Base-by-base conservation (phyloP, 2,113 vertebrate genomes). In the Taxidea taxus region DNA sequence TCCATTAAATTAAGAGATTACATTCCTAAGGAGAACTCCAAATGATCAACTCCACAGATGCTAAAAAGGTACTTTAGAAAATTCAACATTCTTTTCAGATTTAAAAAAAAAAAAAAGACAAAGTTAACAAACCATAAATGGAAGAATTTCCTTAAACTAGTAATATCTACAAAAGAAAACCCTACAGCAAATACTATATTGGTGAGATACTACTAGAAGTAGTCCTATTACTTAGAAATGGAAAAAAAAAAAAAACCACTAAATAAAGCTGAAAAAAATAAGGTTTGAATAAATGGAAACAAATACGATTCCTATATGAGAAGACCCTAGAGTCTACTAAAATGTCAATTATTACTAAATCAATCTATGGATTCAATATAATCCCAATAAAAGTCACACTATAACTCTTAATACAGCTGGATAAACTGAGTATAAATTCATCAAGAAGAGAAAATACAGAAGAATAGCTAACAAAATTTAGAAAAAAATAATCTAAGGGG, bases 21-120 rank as follows among this genome's bases (percentile, higher is more conserved):
- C 27, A 87, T 25, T 82, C 42, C 77, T 62, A 94, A 87, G 39
- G 14, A 95, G 66, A 93, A 95, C 62, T 94, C 34, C 56, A 56
- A 27, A 51, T 39, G 34, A 49, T n/a, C 37, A 56, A 51, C 58
- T 84, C 88, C 94, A 88, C 0, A 88, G 68, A 84, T 64, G 25
- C 25, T 56, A 34, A 75, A 96, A 91, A 91, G 34, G 72, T 15
- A 87, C 77, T 95, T 93, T 75, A 54, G 62, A 87, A 83, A 92
- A 86, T 49, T 89, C n/a, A 86, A 64, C 16, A 83, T 5, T 25
- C 58, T 82, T 42, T 37, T 64, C 16, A 56, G 29, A 88, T 29
- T 62, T 9, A 54, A 87, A 42, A 74, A 6, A 75, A 39, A 37
- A 6, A 37, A 16, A 16, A 54, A 51, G 68, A 37, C 5, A 16